Conservation (phyloP, 2,797 vertebrate genomes). For the Acrocephalus scirpaceus region DNA sequence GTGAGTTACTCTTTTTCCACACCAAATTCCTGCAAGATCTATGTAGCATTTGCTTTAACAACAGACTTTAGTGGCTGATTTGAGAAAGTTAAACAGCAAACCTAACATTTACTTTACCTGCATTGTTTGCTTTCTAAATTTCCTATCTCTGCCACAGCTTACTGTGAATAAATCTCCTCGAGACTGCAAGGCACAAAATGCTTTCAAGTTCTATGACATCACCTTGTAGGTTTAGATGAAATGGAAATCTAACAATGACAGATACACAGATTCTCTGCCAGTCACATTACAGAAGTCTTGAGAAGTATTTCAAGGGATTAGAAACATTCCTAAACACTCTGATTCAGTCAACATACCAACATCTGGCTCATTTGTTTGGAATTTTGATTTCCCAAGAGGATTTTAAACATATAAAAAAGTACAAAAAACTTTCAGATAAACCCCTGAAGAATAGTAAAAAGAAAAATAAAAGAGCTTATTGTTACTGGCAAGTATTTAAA, state of each 20-base stretch:
- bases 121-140: conserved; percentile 16
- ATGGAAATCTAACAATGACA: neutral
- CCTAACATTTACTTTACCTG: conserved; percentile 5
- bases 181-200: neutral
- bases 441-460: neutral
- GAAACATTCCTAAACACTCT: neutral
- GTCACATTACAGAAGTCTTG: neutral
- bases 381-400: neutral
- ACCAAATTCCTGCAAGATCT: neutral
- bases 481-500: neutral
- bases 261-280: neutral
- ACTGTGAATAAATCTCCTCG: neutral
- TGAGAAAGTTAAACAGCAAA: neutral
- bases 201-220: neutral
- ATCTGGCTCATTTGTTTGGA: neutral
- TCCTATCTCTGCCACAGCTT: neutral
- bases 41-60: neutral
- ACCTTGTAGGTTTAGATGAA: neutral
- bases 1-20: neutral
- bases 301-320: neutral
- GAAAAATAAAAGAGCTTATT: neutral
- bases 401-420: neutral
- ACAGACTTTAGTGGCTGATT: neutral
- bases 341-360: neutral
- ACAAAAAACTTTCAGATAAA: neutral